Conservation (phyloP, 2,797 vertebrate species). For the Oreochromis mossambicus region DNA sequence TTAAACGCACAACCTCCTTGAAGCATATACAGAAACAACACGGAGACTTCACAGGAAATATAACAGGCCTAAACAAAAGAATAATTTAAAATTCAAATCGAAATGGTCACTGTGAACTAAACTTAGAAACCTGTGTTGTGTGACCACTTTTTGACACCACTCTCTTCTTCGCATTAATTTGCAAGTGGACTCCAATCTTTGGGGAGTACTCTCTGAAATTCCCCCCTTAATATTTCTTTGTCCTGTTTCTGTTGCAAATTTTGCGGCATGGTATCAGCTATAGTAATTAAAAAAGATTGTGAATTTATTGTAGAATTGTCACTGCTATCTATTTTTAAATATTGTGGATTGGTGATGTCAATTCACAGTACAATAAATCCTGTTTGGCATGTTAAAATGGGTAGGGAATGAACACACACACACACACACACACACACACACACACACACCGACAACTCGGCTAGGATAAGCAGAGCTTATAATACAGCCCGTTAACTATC, state of each 20-base stretch:
- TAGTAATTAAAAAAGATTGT: background rate
- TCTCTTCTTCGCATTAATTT: background rate
- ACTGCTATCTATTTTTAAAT: background rate
- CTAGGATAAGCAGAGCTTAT: constrained; percentile 2
- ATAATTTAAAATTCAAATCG: background rate
- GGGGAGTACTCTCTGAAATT: background rate
- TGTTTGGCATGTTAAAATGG: background rate
- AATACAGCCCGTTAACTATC: constrained; percentile 24
- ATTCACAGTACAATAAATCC: background rate
- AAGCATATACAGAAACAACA: fast-evolving
- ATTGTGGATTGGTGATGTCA: background rate
- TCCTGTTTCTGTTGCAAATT: background rate
- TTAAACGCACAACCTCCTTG: background rate
- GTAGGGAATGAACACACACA: background rate
- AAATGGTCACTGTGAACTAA: background rate
- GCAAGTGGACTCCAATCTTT: background rate
- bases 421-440: background rate
- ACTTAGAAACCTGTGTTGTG: background rate
- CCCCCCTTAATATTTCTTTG: background rate
- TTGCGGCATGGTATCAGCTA: background rate
- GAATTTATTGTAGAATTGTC: background rate
- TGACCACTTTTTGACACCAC: background rate
- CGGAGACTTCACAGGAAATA: background rate
- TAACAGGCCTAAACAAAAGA: background rate
- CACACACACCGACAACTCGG: background rate